Evolutionary conservation across 2,113 vertebrate genomes (phyloP).

Genomic region (Gallinago undulata): DNA sequence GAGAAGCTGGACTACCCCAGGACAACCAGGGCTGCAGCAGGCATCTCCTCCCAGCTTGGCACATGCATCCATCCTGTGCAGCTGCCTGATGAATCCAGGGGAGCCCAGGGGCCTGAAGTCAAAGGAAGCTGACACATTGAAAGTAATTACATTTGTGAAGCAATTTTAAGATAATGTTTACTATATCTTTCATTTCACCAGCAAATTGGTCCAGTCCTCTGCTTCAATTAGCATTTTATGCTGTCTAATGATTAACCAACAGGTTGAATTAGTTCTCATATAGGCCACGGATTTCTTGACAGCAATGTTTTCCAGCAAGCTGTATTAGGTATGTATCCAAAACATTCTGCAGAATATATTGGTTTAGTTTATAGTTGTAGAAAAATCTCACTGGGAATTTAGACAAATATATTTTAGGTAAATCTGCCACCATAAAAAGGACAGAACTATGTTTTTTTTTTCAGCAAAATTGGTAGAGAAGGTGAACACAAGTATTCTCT

Average conservation of each 20-base stretch:
- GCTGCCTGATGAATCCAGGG: neutral
- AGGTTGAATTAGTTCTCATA: neutral
- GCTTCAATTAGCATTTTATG: neutral
- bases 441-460: neutral
- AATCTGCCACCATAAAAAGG: neutral
- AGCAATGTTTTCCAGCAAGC: neutral
- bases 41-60: neutral
- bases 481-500: neutral
- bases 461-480: neutral
- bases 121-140: neutral
- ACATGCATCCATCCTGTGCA: accelerated
- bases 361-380: neutral
- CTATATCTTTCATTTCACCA: neutral
- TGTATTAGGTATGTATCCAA: neutral
- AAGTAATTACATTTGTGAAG: neutral
- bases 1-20: neutral
- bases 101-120: neutral
- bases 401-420: neutral
- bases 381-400: neutral
- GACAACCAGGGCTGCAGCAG: no score
- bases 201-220: neutral
- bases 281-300: neutral
- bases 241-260: neutral
- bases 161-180: neutral
- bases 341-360: neutral